Evolutionary conservation across 2,113 vertebrate species (phyloP), one percentile per base, ranked within the genome.

Genomic region (Cardinalis cardinalis): DNA sequence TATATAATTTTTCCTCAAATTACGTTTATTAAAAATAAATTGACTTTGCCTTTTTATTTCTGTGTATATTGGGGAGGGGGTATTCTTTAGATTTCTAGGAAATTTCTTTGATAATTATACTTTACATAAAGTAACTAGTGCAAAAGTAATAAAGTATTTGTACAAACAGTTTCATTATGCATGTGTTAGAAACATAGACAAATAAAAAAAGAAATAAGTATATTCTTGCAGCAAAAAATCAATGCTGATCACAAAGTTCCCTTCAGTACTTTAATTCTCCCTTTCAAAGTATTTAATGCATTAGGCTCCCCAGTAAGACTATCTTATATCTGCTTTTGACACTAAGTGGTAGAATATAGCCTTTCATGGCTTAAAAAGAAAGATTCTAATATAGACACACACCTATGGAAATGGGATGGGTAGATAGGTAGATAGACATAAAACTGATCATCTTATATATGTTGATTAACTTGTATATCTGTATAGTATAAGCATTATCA

Each of bases 1-100:
- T 56, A 31, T 81, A 85, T 95, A 31, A 86, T 86, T 95, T 89
- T 82, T 60, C 49, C 64, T 89, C 63, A 89, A 89, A 89, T 93
- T 28, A 6, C 3, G 20, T 79, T 87, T 95, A 59, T 72, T 76
- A 84, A 76, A 86, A 89, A 72, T 70, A n/a, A 78, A 85, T 60
- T 84, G 7, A 7, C 23, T 80, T 91, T 72, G 59, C 46, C 26
- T 56, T 34, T 80, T 84, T 89, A 88, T 73, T 64, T 56, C 32
- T 82, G 28, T 68, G 6, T 63, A 23, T 69, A 46, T 12, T 61
- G 23, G 6, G 21, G 29, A 78, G 31, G 8, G 13, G 3, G 0
- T 31, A 14, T 63, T 70, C 72, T 70, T 58, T n/a, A 64, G 20
- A 71, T 82, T 91, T 76, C 23, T 73, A 59, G 40, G 63, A 77